Base-by-base conservation (phyloP, 2,888 invertebrate species). In the Dicranocentrus wangi region DNA sequence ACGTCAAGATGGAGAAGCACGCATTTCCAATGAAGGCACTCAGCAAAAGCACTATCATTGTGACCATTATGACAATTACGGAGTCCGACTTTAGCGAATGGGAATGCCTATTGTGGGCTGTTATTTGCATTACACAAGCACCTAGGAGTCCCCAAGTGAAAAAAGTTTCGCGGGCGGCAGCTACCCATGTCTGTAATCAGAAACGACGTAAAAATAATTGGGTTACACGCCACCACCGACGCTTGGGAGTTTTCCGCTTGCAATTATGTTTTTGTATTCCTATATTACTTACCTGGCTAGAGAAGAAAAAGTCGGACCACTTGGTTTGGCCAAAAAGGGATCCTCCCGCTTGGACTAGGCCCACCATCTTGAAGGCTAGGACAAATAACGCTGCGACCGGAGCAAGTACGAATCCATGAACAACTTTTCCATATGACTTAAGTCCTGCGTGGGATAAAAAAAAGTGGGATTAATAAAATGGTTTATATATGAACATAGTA, bases 111-210 rank as follows among this genome's bases (percentile, higher is more conserved):
- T 93, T 93, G 88, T 94, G 94, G 79, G 94, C 93, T 17, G 93
- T 92, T 81, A 94, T 91, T 89, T 95, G 94, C 93, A 94, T 94
- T 75, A 93, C 91, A 78, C 94, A 93, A 0, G 94, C 93, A 10
- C 94, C 94, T 25, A 96, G 90, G 8, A 96, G 89, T 1, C 95
- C 95, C 97, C 97, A 95, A 0, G 95, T 95, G 69, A 96, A 91
- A 88, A 96, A 96, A 0, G 93, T 93, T 89, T 97, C 96, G 88
- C 95, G 93, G 19, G 94, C 93, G 0, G 96, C 97, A 0, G 96
- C 94, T 27, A 94, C 91, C 96, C 97, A 97, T 85, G 95, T 93
- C 93, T 94, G 13, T 51, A 39, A 51, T 27, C 2, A 58, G 10
- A 58, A 58, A n/a, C 13, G 25, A 25, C 39, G 25, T 2, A 13